phyloP scores from a whole-genome alignment of 1,140 invertebrate species.

The Apis laboriosa region DNA sequence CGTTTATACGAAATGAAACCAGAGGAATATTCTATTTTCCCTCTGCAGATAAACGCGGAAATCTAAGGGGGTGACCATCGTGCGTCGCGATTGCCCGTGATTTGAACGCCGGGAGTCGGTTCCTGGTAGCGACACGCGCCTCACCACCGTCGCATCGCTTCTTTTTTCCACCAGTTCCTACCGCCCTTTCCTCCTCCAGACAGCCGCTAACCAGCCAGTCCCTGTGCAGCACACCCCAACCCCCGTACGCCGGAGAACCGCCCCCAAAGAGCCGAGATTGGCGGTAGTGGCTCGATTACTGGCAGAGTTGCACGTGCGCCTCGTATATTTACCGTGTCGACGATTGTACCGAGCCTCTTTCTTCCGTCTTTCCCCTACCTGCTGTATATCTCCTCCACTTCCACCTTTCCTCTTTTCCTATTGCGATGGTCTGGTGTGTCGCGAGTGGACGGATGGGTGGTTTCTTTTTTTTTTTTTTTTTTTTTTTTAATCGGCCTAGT shows the following conservation, averaged over 20 bases:
- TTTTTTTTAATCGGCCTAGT: too few species aligned
- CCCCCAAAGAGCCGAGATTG: constrained; percentile 77
- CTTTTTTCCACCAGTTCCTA: constrained; percentile 53
- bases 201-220: constrained; percentile 45
- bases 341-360: constrained; percentile 32
- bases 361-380: constrained; percentile 30
- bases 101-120: constrained; percentile 77
- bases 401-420: neutral
- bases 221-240: constrained; percentile 42
- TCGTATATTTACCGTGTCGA: constrained; percentile 25
- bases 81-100: constrained; percentile 68
- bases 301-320: constrained; percentile 55
- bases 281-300: constrained; percentile 59
- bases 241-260: constrained; percentile 69
- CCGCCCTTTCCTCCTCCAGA: constrained; percentile 47
- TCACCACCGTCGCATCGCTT: constrained; percentile 29
- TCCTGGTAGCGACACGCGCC: constrained; percentile 39
- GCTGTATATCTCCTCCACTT: neutral
- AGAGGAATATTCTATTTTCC: too few species aligned
- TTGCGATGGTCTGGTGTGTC: neutral
- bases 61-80: neutral
- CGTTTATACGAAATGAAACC: too few species aligned
- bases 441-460: too few species aligned
- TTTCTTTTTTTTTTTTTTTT: neutral
- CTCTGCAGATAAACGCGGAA: neutral